phyloP scores from a whole-genome alignment of 2,888 invertebrate species.

The Phortica magna region DNA sequence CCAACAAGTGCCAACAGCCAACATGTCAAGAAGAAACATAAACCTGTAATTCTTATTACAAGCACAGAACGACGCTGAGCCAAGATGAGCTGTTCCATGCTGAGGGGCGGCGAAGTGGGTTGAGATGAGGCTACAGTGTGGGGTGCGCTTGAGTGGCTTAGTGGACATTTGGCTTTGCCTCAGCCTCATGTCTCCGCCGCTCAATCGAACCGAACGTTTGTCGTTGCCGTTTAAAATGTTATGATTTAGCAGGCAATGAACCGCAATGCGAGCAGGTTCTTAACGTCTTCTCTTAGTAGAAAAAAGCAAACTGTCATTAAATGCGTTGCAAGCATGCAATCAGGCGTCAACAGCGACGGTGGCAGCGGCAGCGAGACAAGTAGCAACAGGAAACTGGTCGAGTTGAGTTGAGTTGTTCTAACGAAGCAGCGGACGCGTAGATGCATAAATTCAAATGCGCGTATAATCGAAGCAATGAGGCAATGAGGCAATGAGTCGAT shows the following conservation, averaged over 20 bases:
- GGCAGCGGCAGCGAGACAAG: not conserved
- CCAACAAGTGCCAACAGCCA: not conserved
- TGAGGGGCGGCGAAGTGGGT: too few relatives aligned
- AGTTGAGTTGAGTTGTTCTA: not conserved
- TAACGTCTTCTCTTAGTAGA: constrained; percentile 16
- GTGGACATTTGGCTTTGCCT: not conserved
- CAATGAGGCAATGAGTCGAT: too few relatives aligned
- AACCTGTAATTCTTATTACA: constrained; percentile 29
- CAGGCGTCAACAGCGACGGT: constrained; percentile 5
- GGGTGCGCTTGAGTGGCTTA: constrained; percentile 7
- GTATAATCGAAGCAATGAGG: too few relatives aligned
- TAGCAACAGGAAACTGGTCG: not conserved
- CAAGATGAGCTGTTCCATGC: too few relatives aligned
- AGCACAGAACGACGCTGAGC: not conserved
- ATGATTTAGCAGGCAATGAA: constrained; percentile 27
- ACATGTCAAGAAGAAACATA: not conserved
- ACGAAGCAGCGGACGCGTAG: not conserved
- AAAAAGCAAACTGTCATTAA: constrained; percentile 21
- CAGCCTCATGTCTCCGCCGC: not conserved
- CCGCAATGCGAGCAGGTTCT: not conserved
- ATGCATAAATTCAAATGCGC: too few relatives aligned
- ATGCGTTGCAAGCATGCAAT: constrained; percentile 12
- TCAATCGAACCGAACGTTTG: not conserved
- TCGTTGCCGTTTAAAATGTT: not conserved
- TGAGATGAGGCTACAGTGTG: not conserved